Percentiles rank a stretch among this genome's conserved stretches.
These are phyloP conservation scores for Drosophila eohydei DNA, from an alignment of 2,888 invertebrate species.

Conservation along the genomic window DNA sequence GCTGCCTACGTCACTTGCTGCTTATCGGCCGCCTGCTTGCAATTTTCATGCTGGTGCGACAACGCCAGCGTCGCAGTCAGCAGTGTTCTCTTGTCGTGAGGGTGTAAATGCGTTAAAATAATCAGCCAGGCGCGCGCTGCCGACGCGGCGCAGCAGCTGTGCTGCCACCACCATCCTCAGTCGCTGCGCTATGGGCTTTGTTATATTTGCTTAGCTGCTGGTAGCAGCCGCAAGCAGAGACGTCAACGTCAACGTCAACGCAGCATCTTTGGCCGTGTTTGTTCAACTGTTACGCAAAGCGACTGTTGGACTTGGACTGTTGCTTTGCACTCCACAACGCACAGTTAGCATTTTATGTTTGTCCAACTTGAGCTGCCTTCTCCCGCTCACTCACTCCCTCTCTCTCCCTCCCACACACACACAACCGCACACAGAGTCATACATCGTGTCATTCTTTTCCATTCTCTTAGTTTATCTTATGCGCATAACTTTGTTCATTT, in stretches of 20 bases:
- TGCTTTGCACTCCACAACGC: slow-evolving; percentile 42
- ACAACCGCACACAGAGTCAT: background rate
- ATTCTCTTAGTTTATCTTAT: slow-evolving; percentile 50
- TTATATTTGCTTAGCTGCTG: slow-evolving; percentile 33
- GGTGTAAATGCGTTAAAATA: slow-evolving; percentile 56
- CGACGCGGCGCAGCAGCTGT: slow-evolving; percentile 38
- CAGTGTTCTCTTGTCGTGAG: slow-evolving; percentile 5
- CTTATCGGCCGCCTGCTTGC: slow-evolving; percentile 55
- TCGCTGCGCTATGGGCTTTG: slow-evolving; percentile 15
- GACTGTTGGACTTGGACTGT: slow-evolving; percentile 34
- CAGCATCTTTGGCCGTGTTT: slow-evolving; percentile 44
- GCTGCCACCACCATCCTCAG: slow-evolving; percentile 36
- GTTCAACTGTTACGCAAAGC: slow-evolving; percentile 54
- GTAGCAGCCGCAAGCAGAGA: slow-evolving; percentile 23
- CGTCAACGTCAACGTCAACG: background rate
- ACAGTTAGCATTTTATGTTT: slow-evolving; percentile 27
- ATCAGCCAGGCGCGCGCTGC: slow-evolving; percentile 29
- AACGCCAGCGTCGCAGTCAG: slow-evolving; percentile 18
- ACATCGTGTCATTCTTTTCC: slow-evolving; percentile 33
- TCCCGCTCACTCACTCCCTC: background rate
- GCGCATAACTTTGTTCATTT: slow-evolving; percentile 48
- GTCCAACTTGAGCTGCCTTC: slow-evolving; percentile 25
- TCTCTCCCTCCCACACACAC: slow-evolving; percentile 1
- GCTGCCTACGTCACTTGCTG: slow-evolving; percentile 52
- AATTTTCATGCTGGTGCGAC: slow-evolving; percentile 62